Evolutionary conservation across 2,113 vertebrate species (phyloP).

Genomic region (Petrocephalus microphthalmus): DNA sequence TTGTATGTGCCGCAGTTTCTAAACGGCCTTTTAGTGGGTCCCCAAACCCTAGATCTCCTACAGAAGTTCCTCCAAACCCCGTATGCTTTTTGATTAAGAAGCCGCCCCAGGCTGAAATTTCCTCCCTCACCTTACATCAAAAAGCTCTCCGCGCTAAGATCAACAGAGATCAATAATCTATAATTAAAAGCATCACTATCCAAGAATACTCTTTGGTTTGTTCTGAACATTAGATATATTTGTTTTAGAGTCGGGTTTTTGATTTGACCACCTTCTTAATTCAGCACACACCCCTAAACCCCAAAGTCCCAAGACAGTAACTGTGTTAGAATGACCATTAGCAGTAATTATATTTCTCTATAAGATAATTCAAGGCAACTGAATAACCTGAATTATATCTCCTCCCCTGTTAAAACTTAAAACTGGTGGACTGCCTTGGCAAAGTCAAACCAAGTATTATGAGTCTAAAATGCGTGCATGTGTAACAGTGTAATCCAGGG

Average conservation of each 20-base stretch:
- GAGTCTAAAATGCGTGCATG: background rate
- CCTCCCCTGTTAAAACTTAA: background rate
- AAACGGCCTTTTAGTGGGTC: background rate
- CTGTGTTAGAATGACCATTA: background rate
- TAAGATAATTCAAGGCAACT: background rate
- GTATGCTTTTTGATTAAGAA: background rate
- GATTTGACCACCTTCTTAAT: too few relatives aligned
- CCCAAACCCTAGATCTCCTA: background rate
- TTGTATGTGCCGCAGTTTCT: background rate
- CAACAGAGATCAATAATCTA: constrained; percentile 40
- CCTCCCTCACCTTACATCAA: constrained; percentile 20
- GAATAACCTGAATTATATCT: too few relatives aligned
- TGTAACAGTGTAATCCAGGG: background rate
- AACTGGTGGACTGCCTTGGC: background rate
- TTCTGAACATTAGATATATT: background rate
- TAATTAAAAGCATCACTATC: background rate
- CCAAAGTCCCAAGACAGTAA: too few relatives aligned
- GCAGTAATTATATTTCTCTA: background rate
- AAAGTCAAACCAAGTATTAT: background rate
- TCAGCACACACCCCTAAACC: too few relatives aligned
- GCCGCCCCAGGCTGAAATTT: background rate
- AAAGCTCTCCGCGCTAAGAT: constrained; percentile 38
- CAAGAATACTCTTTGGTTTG: background rate
- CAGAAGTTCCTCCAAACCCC: background rate
- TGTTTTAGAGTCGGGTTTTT: background rate